These are phyloP conservation scores for Oscheius sp. DNA, from an alignment of 2,888 invertebrate species.

Conservation along the genomic window DNA sequence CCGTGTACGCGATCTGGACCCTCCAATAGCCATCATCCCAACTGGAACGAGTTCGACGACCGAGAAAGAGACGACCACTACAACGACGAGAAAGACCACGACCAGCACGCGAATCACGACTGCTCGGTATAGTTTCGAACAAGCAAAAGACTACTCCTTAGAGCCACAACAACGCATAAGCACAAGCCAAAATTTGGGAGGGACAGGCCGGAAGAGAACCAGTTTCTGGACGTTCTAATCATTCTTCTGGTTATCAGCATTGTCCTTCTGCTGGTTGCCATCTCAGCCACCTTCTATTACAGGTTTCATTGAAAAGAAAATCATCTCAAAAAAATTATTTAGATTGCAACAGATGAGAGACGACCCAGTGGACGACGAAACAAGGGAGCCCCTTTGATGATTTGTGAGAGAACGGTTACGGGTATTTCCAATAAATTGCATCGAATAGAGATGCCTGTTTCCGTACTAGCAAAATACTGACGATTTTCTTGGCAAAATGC, in stretches of 20 bases:
- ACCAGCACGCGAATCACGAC: background rate
- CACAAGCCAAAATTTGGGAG: conserved; percentile 18
- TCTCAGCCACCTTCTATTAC: conserved; percentile 35
- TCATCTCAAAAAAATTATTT: background rate
- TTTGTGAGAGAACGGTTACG: background rate
- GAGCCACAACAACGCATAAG: conserved; percentile 13
- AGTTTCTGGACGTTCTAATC: conserved; percentile 32
- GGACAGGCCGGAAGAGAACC: conserved; percentile 27
- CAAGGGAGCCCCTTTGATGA: conserved; percentile 13
- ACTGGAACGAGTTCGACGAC: background rate
- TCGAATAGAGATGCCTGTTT: too few species aligned
- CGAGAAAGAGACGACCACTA: background rate
- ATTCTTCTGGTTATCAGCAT: conserved; percentile 30
- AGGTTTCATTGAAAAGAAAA: background rate
- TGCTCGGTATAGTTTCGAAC: background rate
- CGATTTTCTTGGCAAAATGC: too few species aligned
- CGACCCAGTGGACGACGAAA: conserved; percentile 14
- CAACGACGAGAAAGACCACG: conserved; percentile 2
- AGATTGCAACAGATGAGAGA: conserved; percentile 27
- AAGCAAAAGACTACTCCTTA: background rate
- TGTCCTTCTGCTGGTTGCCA: conserved; percentile 32
- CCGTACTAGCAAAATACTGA: too few species aligned
- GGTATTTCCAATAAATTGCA: background rate
- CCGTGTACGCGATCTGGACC: background rate
- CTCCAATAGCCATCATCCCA: background rate